Evolutionary conservation across 2,888 invertebrate genomes (phyloP).

Genomic region (Hypomecis punctinalis): DNA sequence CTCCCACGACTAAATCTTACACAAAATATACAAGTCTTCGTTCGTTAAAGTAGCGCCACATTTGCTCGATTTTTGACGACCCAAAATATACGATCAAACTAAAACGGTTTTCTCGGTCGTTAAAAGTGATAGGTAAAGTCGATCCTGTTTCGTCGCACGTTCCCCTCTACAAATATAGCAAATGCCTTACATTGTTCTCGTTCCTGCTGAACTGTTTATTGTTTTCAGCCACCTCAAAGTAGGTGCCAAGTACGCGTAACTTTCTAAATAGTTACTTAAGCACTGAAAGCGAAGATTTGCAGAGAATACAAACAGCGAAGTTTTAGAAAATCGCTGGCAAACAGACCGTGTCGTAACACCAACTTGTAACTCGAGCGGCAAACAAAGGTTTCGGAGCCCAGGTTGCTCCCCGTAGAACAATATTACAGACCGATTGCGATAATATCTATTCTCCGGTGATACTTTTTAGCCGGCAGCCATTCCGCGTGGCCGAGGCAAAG

Average conservation of each 20-base stretch:
- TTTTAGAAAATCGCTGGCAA: conserved; percentile 45
- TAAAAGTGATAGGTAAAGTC: conserved; percentile 22
- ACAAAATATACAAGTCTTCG: conserved; percentile 30
- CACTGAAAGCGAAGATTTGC: conserved; percentile 39
- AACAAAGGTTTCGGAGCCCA: conserved; percentile 52
- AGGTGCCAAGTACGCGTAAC: conserved; percentile 23
- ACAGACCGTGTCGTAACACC: conserved; percentile 49
- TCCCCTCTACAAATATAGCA: conserved; percentile 6
- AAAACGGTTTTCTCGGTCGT: conserved; percentile 23
- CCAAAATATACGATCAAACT: conserved; percentile 27
- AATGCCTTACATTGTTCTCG: conserved; percentile 17
- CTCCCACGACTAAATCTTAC: conserved; percentile 36
- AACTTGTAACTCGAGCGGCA: conserved; percentile 47
- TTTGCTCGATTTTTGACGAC: conserved; percentile 29
- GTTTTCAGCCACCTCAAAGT: conserved; percentile 23
- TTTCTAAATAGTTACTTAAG: conserved; percentile 40
- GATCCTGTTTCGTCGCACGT: conserved; percentile 18
- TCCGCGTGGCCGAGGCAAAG: conserved; percentile 65
- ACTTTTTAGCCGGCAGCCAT: conserved; percentile 65
- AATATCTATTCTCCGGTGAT: conserved; percentile 64
- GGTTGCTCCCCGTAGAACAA: conserved; percentile 53
- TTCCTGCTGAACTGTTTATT: conserved; percentile 16
- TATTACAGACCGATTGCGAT: conserved; percentile 66
- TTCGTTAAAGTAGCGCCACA: conserved; percentile 26
- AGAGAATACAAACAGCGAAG: conserved; percentile 43